phyloP scores from a whole-genome alignment of 1,140 invertebrate species.

The Odontomachus brunneus region DNA sequence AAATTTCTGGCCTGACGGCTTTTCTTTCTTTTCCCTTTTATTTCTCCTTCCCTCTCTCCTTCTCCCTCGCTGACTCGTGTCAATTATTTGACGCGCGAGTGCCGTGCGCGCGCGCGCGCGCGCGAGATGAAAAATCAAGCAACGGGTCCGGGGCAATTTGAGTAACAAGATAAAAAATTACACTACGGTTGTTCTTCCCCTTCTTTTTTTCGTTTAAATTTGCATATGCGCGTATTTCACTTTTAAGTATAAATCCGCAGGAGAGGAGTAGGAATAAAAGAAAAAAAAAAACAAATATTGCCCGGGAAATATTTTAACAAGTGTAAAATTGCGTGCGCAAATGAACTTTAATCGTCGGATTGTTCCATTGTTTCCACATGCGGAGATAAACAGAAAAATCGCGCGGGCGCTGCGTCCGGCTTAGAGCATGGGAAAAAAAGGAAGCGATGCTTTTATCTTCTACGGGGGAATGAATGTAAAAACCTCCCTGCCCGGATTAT shows the following conservation, averaged over 20 bases:
- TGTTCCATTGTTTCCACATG: background rate
- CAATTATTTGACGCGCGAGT: background rate
- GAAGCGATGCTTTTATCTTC: slow-evolving; percentile 33
- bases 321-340: slow-evolving; percentile 10
- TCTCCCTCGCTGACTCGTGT: background rate
- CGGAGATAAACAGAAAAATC: slow-evolving; percentile 25
- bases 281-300: slow-evolving; percentile 16
- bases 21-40: too few species aligned
- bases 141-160: background rate
- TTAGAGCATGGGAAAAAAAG: background rate
- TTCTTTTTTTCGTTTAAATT: slow-evolving; percentile 12
- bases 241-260: slow-evolving; percentile 8
- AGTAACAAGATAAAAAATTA: background rate
- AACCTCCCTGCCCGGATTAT: slow-evolving; percentile 25
- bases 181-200: background rate
- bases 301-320: slow-evolving; percentile 41
- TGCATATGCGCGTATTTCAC: background rate
- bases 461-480: slow-evolving; percentile 33
- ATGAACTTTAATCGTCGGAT: slow-evolving; percentile 13
- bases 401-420: background rate
- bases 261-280: background rate
- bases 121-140: slow-evolving; percentile 6
- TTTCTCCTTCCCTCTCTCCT: too few species aligned
- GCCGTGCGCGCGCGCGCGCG: background rate
- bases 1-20: background rate